These are phyloP conservation scores for Drosophila repleta DNA, from an alignment of 1,140 invertebrate species.

Conservation along the genomic window DNA sequence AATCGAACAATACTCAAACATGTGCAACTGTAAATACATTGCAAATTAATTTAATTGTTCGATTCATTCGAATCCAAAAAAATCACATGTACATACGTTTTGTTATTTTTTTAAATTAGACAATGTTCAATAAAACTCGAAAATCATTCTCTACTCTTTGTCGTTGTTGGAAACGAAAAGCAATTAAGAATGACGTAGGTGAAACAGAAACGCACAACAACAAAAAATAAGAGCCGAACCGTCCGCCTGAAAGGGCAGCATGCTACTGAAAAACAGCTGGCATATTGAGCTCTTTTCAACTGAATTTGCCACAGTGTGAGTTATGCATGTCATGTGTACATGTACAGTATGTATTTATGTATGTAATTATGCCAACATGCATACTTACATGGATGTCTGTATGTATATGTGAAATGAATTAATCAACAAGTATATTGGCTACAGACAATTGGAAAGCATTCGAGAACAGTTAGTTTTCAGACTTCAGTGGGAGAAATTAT, in stretches of 20 bases:
- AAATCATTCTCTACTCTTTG: conserved; percentile 27
- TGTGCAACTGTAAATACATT: conserved; percentile 6
- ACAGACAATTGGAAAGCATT: not conserved
- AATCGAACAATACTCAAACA: conserved; percentile 42
- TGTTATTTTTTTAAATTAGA: conserved; percentile 17
- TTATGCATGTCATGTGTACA: conserved; percentile 3
- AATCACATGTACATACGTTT: conserved; percentile 26
- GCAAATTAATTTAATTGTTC: conserved; percentile 8
- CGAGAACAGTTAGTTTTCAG: not conserved
- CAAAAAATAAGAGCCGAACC: conserved; percentile 40
- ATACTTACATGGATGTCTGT: not conserved
- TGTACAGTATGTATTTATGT: not conserved
- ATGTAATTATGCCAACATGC: not conserved
- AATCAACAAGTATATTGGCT: conserved; percentile 35
- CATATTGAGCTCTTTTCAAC: conserved; percentile 47
- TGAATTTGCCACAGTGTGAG: conserved; percentile 31
- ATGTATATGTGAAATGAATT: not conserved
- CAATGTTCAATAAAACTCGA: conserved; percentile 21
- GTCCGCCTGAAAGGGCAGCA: conserved; percentile 57
- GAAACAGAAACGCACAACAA: conserved; percentile 1
- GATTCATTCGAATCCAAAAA: conserved; percentile 4
- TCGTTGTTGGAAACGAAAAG: conserved; percentile 20
- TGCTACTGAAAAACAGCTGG: conserved; percentile 59
- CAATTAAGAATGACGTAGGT: conserved; percentile 33
- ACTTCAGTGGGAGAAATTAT: not conserved